These are phyloP conservation scores for Oreortyx pictus DNA, from an alignment of 2,797 vertebrate species.

Conservation along the genomic window DNA sequence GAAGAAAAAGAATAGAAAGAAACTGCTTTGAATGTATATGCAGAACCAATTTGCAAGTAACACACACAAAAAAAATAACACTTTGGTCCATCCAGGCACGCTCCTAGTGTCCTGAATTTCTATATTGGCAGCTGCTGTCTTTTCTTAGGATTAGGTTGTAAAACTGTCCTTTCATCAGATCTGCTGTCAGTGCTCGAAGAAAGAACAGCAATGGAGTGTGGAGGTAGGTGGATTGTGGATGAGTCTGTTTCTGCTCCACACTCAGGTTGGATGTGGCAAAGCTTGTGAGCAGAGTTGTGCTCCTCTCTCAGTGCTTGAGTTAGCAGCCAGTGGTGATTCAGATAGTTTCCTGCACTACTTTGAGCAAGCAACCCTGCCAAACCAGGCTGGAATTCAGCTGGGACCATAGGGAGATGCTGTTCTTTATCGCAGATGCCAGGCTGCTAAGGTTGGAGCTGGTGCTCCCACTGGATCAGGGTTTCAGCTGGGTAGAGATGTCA, in stretches of 20 bases:
- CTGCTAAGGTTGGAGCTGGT: not conserved
- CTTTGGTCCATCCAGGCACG: not conserved
- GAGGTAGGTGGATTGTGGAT: not conserved
- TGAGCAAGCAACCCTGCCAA: not conserved
- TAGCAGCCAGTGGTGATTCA: rapidly evolving
- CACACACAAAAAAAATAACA: not conserved
- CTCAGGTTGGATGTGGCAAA: not conserved
- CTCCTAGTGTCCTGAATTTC: not conserved
- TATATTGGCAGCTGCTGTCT: rapidly evolving
- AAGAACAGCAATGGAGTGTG: not conserved
- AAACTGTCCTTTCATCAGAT: not conserved
- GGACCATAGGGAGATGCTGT: rapidly evolving
- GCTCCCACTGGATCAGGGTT: not conserved
- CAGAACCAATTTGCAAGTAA: not conserved
- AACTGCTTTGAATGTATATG: not conserved
- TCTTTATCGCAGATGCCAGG: not conserved
- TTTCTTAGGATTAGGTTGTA: not conserved
- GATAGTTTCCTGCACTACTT: not conserved
- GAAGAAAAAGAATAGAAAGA: not conserved
- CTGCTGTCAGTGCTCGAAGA: not conserved
- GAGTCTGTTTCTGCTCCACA: not conserved
- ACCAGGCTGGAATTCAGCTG: not conserved
- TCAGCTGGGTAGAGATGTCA: not conserved
- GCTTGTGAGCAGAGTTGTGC: not conserved
- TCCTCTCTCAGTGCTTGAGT: not conserved